Conservation (phyloP, 2,888 invertebrate genomes). For the Lymantria dispar region DNA sequence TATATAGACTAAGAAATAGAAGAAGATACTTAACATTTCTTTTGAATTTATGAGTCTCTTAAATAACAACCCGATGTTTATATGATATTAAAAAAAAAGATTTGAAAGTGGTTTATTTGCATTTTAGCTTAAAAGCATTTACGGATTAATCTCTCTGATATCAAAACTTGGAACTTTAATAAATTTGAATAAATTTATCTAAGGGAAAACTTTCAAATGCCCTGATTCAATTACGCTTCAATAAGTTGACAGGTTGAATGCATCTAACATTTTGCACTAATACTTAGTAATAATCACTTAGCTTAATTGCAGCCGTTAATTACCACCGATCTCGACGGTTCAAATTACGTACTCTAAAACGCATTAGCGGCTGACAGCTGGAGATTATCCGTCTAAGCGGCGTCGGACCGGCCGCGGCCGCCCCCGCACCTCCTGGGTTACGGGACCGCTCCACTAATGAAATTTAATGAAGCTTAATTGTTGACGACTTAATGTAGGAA, state of each 20-base stretch:
- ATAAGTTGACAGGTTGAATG: conserved; percentile 28
- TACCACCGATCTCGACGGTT: conserved; percentile 80
- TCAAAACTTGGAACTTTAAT: no score
- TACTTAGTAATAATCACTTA: conserved; percentile 78
- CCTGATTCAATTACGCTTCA: conserved; percentile 24
- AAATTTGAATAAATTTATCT: neutral
- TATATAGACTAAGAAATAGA: no score
- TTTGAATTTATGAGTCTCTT: no score
- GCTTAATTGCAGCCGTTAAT: conserved; percentile 80
- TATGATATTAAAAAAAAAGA: no score
- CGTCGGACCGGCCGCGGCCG: conserved; percentile 57
- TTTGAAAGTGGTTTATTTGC: no score
- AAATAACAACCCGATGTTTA: no score
- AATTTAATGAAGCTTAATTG: conserved; percentile 81
- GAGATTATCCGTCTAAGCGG: conserved; percentile 81
- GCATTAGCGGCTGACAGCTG: conserved; percentile 81
- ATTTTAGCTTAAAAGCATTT: no score
- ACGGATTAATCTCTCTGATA: no score
- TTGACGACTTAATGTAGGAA: conserved; percentile 79
- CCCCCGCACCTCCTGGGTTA: conserved; percentile 46
- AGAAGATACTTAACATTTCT: no score
- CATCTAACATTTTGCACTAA: conserved; percentile 55
- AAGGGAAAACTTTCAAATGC: conserved; percentile 13
- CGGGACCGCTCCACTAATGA: conserved; percentile 73
- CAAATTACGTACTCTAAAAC: conserved; percentile 83